phyloP scores from a whole-genome alignment of 2,888 invertebrate species.

The Macrophya alboannulata region DNA sequence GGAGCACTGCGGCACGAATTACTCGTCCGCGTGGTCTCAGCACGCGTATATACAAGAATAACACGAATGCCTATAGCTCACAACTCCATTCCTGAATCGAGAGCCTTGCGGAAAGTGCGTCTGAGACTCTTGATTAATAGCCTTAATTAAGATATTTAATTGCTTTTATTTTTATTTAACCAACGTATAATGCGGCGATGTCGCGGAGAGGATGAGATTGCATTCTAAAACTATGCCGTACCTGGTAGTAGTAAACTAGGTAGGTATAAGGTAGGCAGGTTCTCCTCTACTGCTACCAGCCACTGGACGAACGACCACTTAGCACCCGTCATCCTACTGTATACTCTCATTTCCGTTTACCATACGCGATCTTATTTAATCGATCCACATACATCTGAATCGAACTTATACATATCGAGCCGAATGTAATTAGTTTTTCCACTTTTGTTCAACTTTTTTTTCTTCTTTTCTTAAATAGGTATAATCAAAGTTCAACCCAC shows the following conservation, averaged over 20 bases:
- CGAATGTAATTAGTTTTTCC: neutral
- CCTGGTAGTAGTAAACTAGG: neutral
- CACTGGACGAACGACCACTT: conserved; percentile 47
- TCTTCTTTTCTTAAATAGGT: neutral
- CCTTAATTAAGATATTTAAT: conserved; percentile 84
- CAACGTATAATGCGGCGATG: conserved; percentile 70
- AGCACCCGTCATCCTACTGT: conserved; percentile 47
- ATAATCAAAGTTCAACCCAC: neutral
- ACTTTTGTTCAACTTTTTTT: neutral
- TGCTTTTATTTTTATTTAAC: conserved; percentile 79
- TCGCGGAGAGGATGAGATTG: conserved; percentile 50
- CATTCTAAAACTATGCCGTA: conserved; percentile 51
- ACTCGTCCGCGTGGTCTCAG: conserved; percentile 36
- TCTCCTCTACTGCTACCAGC: neutral
- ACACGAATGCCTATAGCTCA: conserved; percentile 70
- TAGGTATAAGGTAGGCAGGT: neutral
- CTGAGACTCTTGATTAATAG: conserved; percentile 83
- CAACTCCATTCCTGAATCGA: conserved; percentile 76
- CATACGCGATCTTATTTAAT: conserved; percentile 5
- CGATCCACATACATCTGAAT: conserved; percentile 1
- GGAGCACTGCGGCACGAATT: conserved; percentile 28
- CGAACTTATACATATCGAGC: neutral
- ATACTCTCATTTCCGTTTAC: neutral
- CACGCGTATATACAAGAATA: conserved; percentile 50
- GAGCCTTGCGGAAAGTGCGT: conserved; percentile 73